These are phyloP conservation scores for Casuarius casuarius DNA, from an alignment of 2,113 vertebrate genomes.

Conservation along the genomic window DNA sequence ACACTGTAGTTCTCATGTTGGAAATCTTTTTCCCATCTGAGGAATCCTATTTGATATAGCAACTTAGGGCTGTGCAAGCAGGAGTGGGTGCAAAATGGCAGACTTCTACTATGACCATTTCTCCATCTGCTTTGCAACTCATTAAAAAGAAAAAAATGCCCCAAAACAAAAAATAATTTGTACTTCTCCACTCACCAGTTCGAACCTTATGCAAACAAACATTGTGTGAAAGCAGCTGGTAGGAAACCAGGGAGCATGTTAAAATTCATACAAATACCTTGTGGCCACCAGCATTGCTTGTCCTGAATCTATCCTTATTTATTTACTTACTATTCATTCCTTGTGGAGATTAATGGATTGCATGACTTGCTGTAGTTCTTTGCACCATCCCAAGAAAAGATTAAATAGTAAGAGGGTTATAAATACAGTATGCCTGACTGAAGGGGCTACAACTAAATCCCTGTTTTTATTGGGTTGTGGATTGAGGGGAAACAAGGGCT, in stretches of 20 bases:
- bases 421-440: background rate
- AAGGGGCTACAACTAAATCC: background rate
- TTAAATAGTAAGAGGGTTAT: constrained; percentile 24
- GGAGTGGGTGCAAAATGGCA: constrained; percentile 38
- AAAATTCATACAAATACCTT: constrained; percentile 5
- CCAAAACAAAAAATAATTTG: constrained; percentile 10
- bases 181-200: background rate
- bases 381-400: background rate
- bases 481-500: background rate
- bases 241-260: background rate
- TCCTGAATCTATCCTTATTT: constrained; percentile 27
- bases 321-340: constrained; percentile 31
- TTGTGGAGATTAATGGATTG: constrained; percentile 32
- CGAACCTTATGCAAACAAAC: constrained; percentile 4
- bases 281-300: background rate
- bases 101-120: constrained; percentile 38
- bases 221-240: background rate
- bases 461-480: background rate
- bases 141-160: background rate
- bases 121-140: background rate
- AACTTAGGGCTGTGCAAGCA: constrained; percentile 17
- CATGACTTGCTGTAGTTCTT: background rate
- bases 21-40: background rate
- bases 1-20: too few relatives aligned
- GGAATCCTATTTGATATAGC: constrained; percentile 7